Base-by-base conservation (phyloP, 1,140 invertebrate genomes). In the Cyclina sinensis region DNA sequence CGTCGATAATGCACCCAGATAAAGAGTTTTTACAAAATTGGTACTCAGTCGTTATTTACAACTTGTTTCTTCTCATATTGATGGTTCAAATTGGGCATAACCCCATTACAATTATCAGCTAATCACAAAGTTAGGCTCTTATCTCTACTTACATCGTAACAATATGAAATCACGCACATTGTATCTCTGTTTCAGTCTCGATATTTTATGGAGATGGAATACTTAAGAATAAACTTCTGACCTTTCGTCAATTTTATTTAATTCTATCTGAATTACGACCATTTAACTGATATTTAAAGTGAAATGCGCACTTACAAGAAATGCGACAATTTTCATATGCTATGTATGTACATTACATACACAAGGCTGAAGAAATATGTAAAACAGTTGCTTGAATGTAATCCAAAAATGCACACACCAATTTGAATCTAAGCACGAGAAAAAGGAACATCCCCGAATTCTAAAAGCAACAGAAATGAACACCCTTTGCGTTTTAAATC, bases 81-180 rank as follows among this genome's bases (percentile, higher is more conserved):
- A 62, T 62, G 24, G 3, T 62, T 62, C 57, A 62, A 62, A 27
- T 62, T 62, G n/a, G 57, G 57, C n/a, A 1, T 27, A 62, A 62
- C 57, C 57, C 57, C 57, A 62, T 62, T n/a, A 27, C 27, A n/a
- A 62, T 62, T 62, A 62, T 62, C 57, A 62, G 57, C n/a, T 62
- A 62, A 62, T 62, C 57, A n/a, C 24, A 62, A 62, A 62, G 35
- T 32, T 27, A 0, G 18, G 14, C 65, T 70, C 21, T 70, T 35
- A 70, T 35, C 65, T 70, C 9, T 1, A 18, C 3, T 37, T 39
- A 27, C 24, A 70, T 70, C 65, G 27, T 12, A 37, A n/a, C 14
- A 70, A 37, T 4, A 35, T 70, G 65, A 70, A 70, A 37, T 16
- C 65, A 70, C 65, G 65, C 65, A 70, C 65, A 70, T n/a, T n/a